Evolutionary conservation across 2,888 invertebrate species (phyloP).

Genomic region (Spilosoma lubricipeda): DNA sequence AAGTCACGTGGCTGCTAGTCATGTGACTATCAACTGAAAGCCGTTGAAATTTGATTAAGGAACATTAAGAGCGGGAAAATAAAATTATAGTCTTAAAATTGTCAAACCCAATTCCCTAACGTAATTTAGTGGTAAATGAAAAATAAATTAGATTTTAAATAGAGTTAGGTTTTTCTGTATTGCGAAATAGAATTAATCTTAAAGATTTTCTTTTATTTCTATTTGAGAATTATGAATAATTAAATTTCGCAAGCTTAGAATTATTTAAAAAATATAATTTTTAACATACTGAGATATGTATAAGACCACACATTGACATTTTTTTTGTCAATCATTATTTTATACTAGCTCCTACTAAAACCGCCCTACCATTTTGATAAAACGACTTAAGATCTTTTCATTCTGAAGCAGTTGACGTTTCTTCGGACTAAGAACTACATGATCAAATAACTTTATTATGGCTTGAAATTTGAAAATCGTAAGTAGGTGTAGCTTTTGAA

Average conservation of each 20-base stretch:
- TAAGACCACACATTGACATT: neutral
- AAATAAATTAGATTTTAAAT: constrained; percentile 46
- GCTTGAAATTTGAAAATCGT: neutral
- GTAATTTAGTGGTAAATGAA: constrained; percentile 51
- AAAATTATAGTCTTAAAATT: constrained; percentile 43
- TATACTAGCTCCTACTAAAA: neutral
- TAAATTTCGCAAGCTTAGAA: neutral
- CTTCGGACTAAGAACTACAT: too few species aligned
- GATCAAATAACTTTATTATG: too few species aligned
- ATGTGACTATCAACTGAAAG: constrained; percentile 43
- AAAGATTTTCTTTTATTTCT: constrained; percentile 29
- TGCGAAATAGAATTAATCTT: constrained; percentile 31
- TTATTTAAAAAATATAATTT: neutral
- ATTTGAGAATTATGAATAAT: constrained; percentile 15
- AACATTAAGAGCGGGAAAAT: constrained; percentile 54
- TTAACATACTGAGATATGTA: neutral
- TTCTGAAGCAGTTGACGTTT: neutral
- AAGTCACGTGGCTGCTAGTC: constrained; percentile 74
- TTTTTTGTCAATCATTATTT: neutral
- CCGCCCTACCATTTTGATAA: neutral
- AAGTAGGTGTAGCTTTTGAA: neutral
- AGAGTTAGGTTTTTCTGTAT: constrained; percentile 31
- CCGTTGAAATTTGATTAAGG: constrained; percentile 72
- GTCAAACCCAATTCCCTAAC: constrained; percentile 35
- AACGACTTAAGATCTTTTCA: neutral